Evolutionary conservation across 2,888 invertebrate genomes (phyloP).

Genomic region (Heliconius hortense): DNA sequence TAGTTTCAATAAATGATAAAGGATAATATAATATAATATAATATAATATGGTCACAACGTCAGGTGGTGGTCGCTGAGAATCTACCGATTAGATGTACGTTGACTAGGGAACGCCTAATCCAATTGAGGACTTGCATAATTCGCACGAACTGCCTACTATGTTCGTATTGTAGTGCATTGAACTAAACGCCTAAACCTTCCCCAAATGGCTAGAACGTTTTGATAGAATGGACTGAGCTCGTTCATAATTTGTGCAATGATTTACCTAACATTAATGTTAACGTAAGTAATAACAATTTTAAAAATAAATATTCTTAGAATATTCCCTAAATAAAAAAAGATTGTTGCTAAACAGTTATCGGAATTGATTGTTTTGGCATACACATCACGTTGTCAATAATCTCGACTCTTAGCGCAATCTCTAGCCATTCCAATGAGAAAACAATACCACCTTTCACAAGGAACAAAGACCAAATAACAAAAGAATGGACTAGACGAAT

Average conservation of each 20-base stretch:
- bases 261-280: background rate
- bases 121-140: slow-evolving; percentile 73
- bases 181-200: slow-evolving; percentile 48
- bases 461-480: slow-evolving; percentile 75
- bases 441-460: slow-evolving; percentile 76
- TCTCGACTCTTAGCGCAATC: slow-evolving; percentile 78
- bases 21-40: background rate
- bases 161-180: slow-evolving; percentile 50
- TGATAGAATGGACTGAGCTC: slow-evolving; percentile 27
- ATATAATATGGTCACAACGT: slow-evolving; percentile 32
- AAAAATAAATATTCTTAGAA: background rate
- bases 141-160: slow-evolving; percentile 53
- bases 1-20: background rate
- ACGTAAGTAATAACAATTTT: slow-evolving; percentile 6
- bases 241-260: slow-evolving; percentile 19
- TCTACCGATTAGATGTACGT: slow-evolving; percentile 56
- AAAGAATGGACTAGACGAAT: slow-evolving; percentile 74
- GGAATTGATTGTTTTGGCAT: slow-evolving; percentile 46
- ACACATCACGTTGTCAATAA: slow-evolving; percentile 76
- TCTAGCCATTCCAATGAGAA: slow-evolving; percentile 68
- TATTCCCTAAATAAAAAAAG: background rate
- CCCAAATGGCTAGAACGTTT: slow-evolving; percentile 37
- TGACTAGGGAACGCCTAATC: slow-evolving; percentile 64
- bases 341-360: slow-evolving; percentile 22
- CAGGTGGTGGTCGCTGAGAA: slow-evolving; percentile 36